A percentile compares a stretch with the other conserved stretches of the same genome.
Evolutionary conservation across 2,797 vertebrate genomes (phyloP).

Genomic region (Takifugu rubripes): DNA sequence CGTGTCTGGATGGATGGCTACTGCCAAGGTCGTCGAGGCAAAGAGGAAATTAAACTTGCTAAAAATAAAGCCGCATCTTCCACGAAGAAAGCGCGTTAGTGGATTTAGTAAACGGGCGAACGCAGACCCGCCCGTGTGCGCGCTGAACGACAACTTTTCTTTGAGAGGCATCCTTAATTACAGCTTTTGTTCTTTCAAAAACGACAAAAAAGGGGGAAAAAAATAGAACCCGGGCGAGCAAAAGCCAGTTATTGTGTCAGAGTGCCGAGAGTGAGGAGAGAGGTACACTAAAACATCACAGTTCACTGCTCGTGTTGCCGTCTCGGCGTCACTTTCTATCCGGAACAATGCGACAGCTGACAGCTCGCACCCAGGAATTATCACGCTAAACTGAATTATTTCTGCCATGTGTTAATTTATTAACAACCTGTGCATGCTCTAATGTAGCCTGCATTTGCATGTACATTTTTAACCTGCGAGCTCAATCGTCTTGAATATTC

Average conservation of each 20-base stretch:
- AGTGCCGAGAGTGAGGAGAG: constrained; percentile 59
- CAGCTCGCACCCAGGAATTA: constrained; percentile 87
- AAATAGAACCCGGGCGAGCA: constrained; percentile 47
- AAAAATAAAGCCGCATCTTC: constrained; percentile 9
- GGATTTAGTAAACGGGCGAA: constrained; percentile 18
- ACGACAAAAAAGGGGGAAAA: constrained; percentile 43
- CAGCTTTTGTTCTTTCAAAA: constrained; percentile 71
- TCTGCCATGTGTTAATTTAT: constrained; percentile 91
- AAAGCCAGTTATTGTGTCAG: constrained; percentile 74
- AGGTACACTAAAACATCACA: constrained; percentile 79
- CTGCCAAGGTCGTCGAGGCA: constrained; percentile 37
- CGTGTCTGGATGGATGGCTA: constrained; percentile 20
- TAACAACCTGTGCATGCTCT: constrained; percentile 86
- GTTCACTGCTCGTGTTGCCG: constrained; percentile 78
- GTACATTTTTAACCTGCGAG: constrained; percentile 83
- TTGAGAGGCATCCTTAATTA: constrained; percentile 71
- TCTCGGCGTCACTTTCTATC: constrained; percentile 80
- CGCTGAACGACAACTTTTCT: constrained; percentile 48
- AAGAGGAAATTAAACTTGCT: constrained; percentile 17
- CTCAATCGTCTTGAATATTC: constrained; percentile 73
- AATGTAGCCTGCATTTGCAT: constrained; percentile 83
- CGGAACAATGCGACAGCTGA: constrained; percentile 88
- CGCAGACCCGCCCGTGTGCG: constrained; percentile 27
- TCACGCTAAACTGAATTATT: constrained; percentile 93
- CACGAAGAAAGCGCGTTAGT: constrained; percentile 29